Percentiles rank a stretch among this genome's conserved stretches.
Conservation (phyloP, 1,140 invertebrate genomes). For the Listronotus oregonensis region DNA sequence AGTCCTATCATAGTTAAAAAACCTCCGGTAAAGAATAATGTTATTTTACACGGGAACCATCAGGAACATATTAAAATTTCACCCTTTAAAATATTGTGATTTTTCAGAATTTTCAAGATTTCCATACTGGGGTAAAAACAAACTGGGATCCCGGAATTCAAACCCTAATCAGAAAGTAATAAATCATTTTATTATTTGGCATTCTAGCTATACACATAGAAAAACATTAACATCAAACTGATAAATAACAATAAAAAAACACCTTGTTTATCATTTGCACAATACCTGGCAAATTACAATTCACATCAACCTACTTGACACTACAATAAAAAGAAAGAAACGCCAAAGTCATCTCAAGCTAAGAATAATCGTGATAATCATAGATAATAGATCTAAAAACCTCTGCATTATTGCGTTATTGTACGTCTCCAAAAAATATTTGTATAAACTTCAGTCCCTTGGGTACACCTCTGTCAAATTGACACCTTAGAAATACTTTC, state of each 20-base stretch:
- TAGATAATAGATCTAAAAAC: slow-evolving; percentile 39
- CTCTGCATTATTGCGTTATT: slow-evolving; percentile 35
- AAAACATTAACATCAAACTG: not conserved
- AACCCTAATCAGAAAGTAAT: too few species aligned
- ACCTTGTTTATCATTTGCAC: slow-evolving; percentile 11
- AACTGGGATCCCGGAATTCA: too few species aligned
- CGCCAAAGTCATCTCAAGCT: slow-evolving; percentile 18
- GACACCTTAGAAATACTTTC: slow-evolving; percentile 41
- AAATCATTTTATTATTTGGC: not conserved
- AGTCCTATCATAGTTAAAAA: too few species aligned
- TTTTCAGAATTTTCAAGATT: too few species aligned
- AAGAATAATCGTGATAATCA: slow-evolving; percentile 35
- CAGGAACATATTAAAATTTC: too few species aligned
- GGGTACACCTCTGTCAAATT: slow-evolving; percentile 40
- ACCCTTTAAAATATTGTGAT: too few species aligned
- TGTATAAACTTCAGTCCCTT: slow-evolving; percentile 33
- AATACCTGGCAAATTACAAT: slow-evolving; percentile 11
- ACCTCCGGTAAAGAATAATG: too few species aligned
- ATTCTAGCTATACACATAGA: not conserved
- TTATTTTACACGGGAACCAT: too few species aligned
- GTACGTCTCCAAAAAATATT: slow-evolving; percentile 33
- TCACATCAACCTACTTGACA: slow-evolving; percentile 11
- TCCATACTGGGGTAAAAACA: too few species aligned
- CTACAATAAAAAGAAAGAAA: slow-evolving; percentile 20
- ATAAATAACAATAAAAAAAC: not conserved